phyloP scores from a whole-genome alignment of 2,113 vertebrate genomes.

The Peromyscus leucopus region DNA sequence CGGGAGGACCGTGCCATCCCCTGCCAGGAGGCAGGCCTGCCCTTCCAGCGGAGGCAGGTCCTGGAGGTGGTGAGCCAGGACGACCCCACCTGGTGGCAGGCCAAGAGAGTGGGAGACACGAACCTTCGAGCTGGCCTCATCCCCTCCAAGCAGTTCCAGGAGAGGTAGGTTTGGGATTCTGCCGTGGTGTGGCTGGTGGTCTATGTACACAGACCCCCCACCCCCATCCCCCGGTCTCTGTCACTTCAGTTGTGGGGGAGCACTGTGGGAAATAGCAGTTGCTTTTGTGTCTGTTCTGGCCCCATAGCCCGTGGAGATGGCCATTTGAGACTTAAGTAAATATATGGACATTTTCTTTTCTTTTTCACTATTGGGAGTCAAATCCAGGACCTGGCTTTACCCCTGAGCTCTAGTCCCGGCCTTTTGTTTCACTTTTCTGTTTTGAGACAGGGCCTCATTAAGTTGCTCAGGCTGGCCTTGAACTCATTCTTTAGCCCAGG shows the following conservation, averaged over 20 bases:
- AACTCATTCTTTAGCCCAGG: background rate
- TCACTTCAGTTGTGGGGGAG: too few species aligned
- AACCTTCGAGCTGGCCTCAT: conserved; percentile 96
- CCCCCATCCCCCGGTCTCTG: background rate
- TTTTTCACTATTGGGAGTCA: background rate
- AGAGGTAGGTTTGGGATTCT: conserved; percentile 90
- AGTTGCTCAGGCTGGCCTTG: background rate
- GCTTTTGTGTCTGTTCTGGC: background rate
- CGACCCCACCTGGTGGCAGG: conserved; percentile 97
- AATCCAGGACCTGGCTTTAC: background rate
- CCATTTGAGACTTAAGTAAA: background rate
- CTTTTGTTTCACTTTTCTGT: background rate
- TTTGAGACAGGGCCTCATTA: background rate
- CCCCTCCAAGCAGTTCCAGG: conserved; percentile 96
- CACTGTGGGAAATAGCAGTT: background rate
- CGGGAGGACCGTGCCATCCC: conserved; percentile 96
- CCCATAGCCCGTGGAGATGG: too few species aligned
- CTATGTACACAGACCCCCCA: background rate
- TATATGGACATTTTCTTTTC: background rate
- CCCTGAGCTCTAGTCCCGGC: background rate
- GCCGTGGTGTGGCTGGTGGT: background rate
- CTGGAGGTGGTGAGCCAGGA: conserved; percentile 98
- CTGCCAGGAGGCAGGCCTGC: conserved; percentile 96
- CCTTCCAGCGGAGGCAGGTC: conserved; percentile 92
- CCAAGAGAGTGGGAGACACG: conserved; percentile 94